Base-by-base conservation (phyloP, 2,888 invertebrate species). In the Ochropleura leucogaster region DNA sequence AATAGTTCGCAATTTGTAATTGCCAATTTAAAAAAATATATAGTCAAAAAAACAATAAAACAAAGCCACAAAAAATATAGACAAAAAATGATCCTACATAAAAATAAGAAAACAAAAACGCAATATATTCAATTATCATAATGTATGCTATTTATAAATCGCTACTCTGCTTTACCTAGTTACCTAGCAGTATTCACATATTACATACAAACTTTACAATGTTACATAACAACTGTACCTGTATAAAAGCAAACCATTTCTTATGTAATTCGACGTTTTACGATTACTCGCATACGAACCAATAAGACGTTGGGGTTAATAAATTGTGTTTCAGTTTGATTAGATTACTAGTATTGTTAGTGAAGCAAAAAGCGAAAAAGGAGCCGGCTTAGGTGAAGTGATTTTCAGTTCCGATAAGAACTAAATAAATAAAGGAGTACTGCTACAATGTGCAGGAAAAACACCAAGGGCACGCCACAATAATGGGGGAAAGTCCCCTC, bases 301-400 rank as follows among this genome's bases (percentile, higher is more conserved):
- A 79, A 82, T 79, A 81, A 79, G 81, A 77, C 60, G 55, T 68
- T 57, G 74, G 42, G 67, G 69, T 60, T 82, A 74, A 68, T 83
- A 86, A 88, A 89, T 88, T 89, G 86, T 76, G 82, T 85, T 72
- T 53, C 55, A 71, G 66, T 72, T 74, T 57, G 40, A 63, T 72
- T 66, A 62, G 72, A 66, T 72, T 63, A 44, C 12, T 55, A 60
- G 6, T 55, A 76, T 30, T 30, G 30, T 30, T 30, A 3, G 30
- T 30, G 30, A 30, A 14, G 5, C 16, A 8, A 51, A 44, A 10
- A 7, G 9, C 7, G 6, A 20, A 14, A 68, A 68, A 14, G 7
- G 14, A 49, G 9, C 9, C 14, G 4, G 40, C 8, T 40, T 57
- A 6, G 18, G 57, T 20, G 18, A 7, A 20, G 55, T 57, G 57